These are phyloP conservation scores for Siniperca undulata DNA, from an alignment of 2,797 vertebrate species.

Conservation along the genomic window DNA sequence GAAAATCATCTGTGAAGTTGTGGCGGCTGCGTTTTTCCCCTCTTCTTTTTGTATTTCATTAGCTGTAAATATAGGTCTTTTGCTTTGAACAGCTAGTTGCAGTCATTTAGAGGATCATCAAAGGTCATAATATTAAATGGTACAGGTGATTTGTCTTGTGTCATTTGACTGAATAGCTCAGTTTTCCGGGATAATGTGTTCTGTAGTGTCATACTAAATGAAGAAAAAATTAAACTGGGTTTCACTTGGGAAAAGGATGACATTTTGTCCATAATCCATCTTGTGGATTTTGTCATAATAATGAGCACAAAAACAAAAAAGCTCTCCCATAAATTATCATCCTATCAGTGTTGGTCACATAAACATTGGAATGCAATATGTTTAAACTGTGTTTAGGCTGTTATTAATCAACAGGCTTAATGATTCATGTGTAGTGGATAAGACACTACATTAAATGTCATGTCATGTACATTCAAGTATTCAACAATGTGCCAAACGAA, in stretches of 20 bases:
- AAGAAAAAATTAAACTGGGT: neutral
- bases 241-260: slow-evolving; percentile 1
- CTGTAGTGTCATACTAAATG: neutral
- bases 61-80: neutral
- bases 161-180: neutral
- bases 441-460: slow-evolving; percentile 48
- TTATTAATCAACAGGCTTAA: slow-evolving; percentile 43
- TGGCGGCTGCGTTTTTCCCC: neutral
- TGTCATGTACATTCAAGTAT: slow-evolving; percentile 34
- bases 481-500: slow-evolving; percentile 19
- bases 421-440: slow-evolving; percentile 46
- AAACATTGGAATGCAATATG: slow-evolving; percentile 28
- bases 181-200: neutral
- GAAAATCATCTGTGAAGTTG: slow-evolving; percentile 37
- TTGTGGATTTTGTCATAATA: neutral
- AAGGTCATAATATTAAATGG: slow-evolving; percentile 3
- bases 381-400: slow-evolving; percentile 32
- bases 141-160: neutral
- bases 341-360: slow-evolving; percentile 13
- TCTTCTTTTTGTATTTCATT: slow-evolving; percentile 10
- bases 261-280: slow-evolving; percentile 2
- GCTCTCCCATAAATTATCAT: neutral
- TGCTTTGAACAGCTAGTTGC: slow-evolving; percentile 17
- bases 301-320: neutral
- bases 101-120: slow-evolving; percentile 9